Evolutionary conservation across 2,797 vertebrate species (phyloP).

Genomic region (Acropternis orthonyx): DNA sequence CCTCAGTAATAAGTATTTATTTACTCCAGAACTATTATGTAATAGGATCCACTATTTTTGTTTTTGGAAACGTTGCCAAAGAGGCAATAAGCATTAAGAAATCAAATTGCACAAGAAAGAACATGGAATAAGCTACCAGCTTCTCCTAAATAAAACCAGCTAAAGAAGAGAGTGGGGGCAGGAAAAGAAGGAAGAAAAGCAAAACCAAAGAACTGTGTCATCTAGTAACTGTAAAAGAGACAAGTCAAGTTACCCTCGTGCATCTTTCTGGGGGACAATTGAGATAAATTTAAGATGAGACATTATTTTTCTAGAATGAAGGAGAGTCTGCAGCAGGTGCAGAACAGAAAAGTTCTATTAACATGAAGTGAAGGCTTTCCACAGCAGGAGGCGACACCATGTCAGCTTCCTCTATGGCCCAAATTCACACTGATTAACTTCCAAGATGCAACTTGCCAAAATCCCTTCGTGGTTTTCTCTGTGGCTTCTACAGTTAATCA

Average conservation of each 20-base stretch:
- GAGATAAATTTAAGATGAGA: background rate
- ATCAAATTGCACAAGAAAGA: background rate
- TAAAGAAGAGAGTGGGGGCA: background rate
- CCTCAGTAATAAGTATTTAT: background rate
- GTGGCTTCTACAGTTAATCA: background rate
- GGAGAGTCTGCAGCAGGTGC: background rate
- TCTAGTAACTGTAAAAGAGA: background rate
- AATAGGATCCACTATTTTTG: background rate
- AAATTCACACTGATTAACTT: background rate
- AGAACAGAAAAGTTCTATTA: background rate
- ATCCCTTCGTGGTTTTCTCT: background rate
- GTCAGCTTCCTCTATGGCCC: background rate
- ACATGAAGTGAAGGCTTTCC: background rate
- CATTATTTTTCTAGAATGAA: background rate
- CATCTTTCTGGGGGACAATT: background rate
- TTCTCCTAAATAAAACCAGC: background rate
- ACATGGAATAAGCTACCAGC: background rate
- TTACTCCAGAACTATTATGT: background rate
- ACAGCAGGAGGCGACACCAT: background rate
- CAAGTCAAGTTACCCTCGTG: background rate
- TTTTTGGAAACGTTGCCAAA: background rate
- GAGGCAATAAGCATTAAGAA: background rate
- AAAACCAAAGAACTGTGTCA: background rate
- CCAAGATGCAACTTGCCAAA: background rate
- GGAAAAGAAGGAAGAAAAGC: background rate